phyloP scores from a whole-genome alignment of 2,113 vertebrate species.

The Leptobrachium leishanense region DNA sequence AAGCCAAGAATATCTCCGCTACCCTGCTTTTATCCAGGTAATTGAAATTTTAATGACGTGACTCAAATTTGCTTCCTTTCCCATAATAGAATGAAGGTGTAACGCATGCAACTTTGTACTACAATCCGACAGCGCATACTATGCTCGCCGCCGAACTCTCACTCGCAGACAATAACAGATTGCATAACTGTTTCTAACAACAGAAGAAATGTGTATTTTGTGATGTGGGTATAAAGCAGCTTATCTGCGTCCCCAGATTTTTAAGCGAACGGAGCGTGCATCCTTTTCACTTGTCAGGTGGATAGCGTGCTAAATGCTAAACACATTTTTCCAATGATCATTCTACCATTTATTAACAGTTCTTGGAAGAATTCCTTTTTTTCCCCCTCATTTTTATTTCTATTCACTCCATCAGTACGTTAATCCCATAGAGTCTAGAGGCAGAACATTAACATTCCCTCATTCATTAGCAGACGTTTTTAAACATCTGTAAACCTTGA shows the following conservation, averaged over 20 bases:
- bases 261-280: slow-evolving; percentile 43
- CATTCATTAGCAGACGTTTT: slow-evolving; percentile 44
- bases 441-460: slow-evolving; percentile 53
- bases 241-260: slow-evolving; percentile 36
- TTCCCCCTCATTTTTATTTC: slow-evolving; percentile 44
- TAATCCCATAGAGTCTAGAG: slow-evolving; percentile 48
- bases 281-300: slow-evolving; percentile 54
- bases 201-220: slow-evolving; percentile 18
- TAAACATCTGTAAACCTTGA: slow-evolving; percentile 42
- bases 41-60: too few species aligned
- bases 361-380: slow-evolving; percentile 47
- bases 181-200: slow-evolving; percentile 19
- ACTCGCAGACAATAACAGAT: slow-evolving; percentile 28
- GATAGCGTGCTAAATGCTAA: slow-evolving; percentile 52
- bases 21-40: background rate
- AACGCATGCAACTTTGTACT: background rate
- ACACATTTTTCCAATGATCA: slow-evolving; percentile 47
- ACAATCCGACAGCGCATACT: background rate
- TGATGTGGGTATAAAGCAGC: slow-evolving; percentile 6
- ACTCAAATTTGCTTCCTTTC: background rate
- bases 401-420: slow-evolving; percentile 51
- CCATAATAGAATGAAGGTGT: background rate
- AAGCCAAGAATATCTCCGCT: background rate
- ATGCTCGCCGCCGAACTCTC: background rate
- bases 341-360: slow-evolving; percentile 52